Conservation (phyloP, 2,113 vertebrate species). For the Nothocercus nigrocapillus region DNA sequence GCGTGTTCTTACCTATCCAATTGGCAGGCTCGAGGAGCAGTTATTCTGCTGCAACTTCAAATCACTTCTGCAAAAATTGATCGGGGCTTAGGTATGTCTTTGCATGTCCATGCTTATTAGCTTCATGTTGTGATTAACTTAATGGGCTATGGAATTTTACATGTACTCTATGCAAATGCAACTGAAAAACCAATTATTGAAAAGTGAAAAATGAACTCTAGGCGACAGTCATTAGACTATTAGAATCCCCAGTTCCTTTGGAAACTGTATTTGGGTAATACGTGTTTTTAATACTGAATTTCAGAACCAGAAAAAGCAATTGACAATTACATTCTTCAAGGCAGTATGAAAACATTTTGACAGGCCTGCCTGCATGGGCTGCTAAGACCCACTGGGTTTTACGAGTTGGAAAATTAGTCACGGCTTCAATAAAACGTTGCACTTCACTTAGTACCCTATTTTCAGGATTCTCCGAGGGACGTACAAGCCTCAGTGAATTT, state of each 20-base stretch:
- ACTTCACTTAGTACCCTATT: constrained; percentile 30
- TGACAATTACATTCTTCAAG: background rate
- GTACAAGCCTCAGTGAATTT: background rate
- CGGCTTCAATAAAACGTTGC: background rate
- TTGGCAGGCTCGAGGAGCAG: constrained; percentile 5
- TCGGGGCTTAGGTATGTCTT: constrained; percentile 69
- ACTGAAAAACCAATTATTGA: constrained; percentile 78
- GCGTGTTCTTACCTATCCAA: constrained; percentile 21
- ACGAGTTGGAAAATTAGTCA: constrained; percentile 25
- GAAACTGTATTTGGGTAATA: constrained; percentile 60
- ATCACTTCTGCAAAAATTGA: constrained; percentile 58
- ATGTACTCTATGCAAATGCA: constrained; percentile 75
- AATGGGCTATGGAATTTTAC: constrained; percentile 76
- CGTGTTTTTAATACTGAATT: constrained; percentile 56
- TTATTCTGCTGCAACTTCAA: constrained; percentile 65
- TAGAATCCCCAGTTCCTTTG: constrained; percentile 69
- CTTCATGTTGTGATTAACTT: constrained; percentile 78
- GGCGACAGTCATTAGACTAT: constrained; percentile 76
- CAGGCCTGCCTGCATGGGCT: constrained; percentile 24
- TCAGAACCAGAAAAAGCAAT: background rate
- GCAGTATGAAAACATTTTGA: constrained; percentile 37
- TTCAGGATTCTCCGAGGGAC: background rate
- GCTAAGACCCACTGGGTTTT: background rate
- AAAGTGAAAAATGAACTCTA: constrained; percentile 79
- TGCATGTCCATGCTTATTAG: constrained; percentile 67